Conservation (phyloP, 2,113 vertebrate species). For the Oryzias javanicus region DNA sequence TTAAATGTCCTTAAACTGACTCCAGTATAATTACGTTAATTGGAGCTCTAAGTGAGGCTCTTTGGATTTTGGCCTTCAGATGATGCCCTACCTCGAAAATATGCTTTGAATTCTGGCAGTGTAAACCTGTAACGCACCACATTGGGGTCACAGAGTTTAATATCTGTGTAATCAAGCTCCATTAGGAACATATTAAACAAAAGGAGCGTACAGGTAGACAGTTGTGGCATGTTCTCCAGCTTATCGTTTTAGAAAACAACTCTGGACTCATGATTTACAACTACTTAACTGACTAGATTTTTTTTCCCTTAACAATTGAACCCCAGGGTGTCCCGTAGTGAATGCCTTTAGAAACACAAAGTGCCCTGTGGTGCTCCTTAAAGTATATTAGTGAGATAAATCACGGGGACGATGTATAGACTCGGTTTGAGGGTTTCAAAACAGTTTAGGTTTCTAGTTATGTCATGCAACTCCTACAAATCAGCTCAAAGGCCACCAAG, state of each 20-base stretch:
- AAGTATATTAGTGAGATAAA: slow-evolving; percentile 19
- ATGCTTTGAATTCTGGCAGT: slow-evolving; percentile 44
- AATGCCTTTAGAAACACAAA: neutral
- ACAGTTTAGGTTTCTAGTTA: slow-evolving; percentile 27
- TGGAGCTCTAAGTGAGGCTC: slow-evolving; percentile 33
- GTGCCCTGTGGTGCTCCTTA: slow-evolving; percentile 5
- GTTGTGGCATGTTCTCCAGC: slow-evolving; percentile 49
- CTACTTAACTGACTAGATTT: slow-evolving; percentile 15
- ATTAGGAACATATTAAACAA: slow-evolving; percentile 70
- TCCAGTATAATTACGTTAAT: slow-evolving; percentile 51
- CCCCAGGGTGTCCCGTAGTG: neutral
- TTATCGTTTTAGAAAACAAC: slow-evolving; percentile 56
- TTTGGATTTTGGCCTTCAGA: slow-evolving; percentile 37
- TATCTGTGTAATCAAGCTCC: slow-evolving; percentile 66
- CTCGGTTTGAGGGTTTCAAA: slow-evolving; percentile 15
- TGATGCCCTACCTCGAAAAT: slow-evolving; percentile 65
- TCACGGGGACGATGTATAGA: slow-evolving; percentile 25
- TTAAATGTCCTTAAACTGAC: slow-evolving; percentile 44
- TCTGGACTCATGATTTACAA: slow-evolving; percentile 40
- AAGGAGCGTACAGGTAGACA: slow-evolving; percentile 60
- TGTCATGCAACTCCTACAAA: slow-evolving; percentile 47
- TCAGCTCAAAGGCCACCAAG: slow-evolving; percentile 52
- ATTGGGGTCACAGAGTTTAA: slow-evolving; percentile 46
- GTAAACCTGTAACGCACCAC: slow-evolving; percentile 12
- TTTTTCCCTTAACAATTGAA: slow-evolving; percentile 7